These are phyloP conservation scores for Gymnosoma rotundatum DNA, from an alignment of 2,888 invertebrate species.

Conservation along the genomic window DNA sequence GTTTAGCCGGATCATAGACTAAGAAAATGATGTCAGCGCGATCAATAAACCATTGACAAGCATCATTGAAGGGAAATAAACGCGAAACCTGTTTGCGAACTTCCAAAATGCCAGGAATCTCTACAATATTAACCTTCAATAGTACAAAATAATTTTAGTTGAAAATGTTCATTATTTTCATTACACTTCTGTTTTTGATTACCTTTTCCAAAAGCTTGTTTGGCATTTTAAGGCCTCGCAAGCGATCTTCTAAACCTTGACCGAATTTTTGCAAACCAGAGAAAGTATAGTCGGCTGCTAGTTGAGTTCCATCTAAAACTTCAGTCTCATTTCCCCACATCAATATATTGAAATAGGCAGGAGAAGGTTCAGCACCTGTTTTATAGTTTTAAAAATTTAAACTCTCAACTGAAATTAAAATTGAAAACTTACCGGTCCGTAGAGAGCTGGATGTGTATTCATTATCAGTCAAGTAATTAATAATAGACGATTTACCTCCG, in stretches of 20 bases:
- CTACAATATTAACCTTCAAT: slow-evolving; percentile 94
- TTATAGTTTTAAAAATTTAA: not conserved
- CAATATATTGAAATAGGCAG: slow-evolving; percentile 95
- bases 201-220: slow-evolving; percentile 95
- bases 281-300: slow-evolving; percentile 97
- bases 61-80: slow-evolving; percentile 96
- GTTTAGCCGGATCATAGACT: slow-evolving; percentile 96
- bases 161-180: no score
- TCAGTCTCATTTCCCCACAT: slow-evolving; percentile 94
- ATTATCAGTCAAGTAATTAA: slow-evolving; percentile 94
- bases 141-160: not conserved
- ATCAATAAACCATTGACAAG: slow-evolving; percentile 98
- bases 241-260: slow-evolving; percentile 93
- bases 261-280: slow-evolving; percentile 97
- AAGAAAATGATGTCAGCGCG: slow-evolving; percentile 97
- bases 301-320: slow-evolving; percentile 94
- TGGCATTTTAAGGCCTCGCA: slow-evolving; percentile 91
- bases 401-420: not conserved
- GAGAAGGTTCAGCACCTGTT: slow-evolving; percentile 95
- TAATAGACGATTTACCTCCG: slow-evolving; percentile 96
- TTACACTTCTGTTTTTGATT: slow-evolving; percentile 51
- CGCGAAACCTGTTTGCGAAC: slow-evolving; percentile 96
- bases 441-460: slow-evolving; percentile 92
- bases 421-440: slow-evolving; percentile 88
- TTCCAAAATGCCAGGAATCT: slow-evolving; percentile 97